Evolutionary conservation across 1,140 invertebrate genomes (phyloP).

Genomic region (Eurosta solidaginis): DNA sequence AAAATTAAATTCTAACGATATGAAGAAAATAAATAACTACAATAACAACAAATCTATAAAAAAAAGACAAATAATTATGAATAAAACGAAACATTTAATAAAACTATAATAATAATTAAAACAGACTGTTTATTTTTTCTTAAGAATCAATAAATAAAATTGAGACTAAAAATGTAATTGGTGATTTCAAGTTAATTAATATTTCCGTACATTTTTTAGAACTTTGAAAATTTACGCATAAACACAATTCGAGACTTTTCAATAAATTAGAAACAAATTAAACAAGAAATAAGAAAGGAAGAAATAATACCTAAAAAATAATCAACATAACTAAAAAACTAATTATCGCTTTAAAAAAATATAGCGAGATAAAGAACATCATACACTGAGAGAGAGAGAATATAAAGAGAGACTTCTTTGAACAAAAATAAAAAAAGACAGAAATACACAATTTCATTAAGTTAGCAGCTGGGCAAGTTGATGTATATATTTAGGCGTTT

Average conservation of each 20-base stretch:
- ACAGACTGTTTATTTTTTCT: neutral
- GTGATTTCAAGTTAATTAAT: slow-evolving; percentile 9
- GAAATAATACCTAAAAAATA: neutral
- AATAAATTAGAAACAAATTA: neutral
- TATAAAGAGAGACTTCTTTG: slow-evolving; percentile 22
- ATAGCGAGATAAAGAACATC: neutral
- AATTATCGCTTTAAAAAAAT: neutral
- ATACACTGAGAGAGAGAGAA: slow-evolving; percentile 7
- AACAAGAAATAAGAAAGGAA: neutral
- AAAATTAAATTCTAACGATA: neutral
- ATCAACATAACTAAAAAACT: neutral
- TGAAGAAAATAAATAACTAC: neutral
- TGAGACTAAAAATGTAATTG: neutral
- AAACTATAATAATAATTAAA: neutral
- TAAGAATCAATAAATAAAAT: neutral
- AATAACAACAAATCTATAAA: neutral
- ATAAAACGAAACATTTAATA: neutral
- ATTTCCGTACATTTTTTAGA: neutral
- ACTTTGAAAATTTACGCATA: neutral
- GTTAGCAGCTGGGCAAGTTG: neutral
- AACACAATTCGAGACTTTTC: neutral
- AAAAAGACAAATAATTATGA: neutral
- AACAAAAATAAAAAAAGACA: neutral
- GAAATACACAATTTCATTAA: neutral
- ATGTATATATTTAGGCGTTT: neutral